These are phyloP conservation scores for Lagopus muta DNA, from an alignment of 2,113 vertebrate species.

Conservation along the genomic window DNA sequence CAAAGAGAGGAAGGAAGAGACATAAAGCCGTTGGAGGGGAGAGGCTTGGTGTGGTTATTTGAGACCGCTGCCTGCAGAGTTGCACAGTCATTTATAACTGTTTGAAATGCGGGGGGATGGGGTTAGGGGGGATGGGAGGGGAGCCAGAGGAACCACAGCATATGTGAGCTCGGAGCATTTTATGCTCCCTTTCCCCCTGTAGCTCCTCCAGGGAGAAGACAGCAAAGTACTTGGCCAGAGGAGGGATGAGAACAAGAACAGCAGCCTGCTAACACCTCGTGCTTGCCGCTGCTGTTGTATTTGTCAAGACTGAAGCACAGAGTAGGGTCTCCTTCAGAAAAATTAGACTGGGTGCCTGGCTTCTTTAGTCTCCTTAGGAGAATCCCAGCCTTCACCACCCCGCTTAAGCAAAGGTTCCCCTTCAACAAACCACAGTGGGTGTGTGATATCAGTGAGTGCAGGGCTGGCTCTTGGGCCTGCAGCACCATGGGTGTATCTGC, in stretches of 20 bases:
- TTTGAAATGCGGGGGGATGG: conserved; percentile 58
- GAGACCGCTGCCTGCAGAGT: conserved; percentile 65
- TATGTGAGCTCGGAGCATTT: conserved; percentile 27
- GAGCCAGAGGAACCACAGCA: conserved; percentile 34
- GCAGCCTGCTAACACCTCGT: not conserved
- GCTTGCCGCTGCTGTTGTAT: not conserved
- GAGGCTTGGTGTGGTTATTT: conserved; percentile 69
- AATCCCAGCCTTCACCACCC: not conserved
- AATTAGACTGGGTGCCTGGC: not conserved
- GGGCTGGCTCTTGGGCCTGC: not conserved
- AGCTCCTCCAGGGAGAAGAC: not conserved
- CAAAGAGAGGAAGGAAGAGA: conserved; percentile 66
- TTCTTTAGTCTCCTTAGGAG: not conserved
- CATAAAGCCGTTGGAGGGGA: conserved; percentile 62
- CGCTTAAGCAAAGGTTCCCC: not conserved
- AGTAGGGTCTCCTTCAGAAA: not conserved
- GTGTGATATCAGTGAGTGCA: rapidly evolving
- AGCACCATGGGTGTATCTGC: not conserved
- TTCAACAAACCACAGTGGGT: not conserved
- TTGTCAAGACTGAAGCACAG: not conserved
- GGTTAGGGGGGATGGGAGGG: conserved; percentile 57
- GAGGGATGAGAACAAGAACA: not conserved
- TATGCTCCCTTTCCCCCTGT: not conserved
- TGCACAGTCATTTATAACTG: conserved; percentile 66
- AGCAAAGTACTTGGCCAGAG: rapidly evolving